A percentile compares a stretch with the other conserved stretches of the same genome.
phyloP scores from a whole-genome alignment of 2,888 invertebrate species.

The Epistrophella euchroma region DNA sequence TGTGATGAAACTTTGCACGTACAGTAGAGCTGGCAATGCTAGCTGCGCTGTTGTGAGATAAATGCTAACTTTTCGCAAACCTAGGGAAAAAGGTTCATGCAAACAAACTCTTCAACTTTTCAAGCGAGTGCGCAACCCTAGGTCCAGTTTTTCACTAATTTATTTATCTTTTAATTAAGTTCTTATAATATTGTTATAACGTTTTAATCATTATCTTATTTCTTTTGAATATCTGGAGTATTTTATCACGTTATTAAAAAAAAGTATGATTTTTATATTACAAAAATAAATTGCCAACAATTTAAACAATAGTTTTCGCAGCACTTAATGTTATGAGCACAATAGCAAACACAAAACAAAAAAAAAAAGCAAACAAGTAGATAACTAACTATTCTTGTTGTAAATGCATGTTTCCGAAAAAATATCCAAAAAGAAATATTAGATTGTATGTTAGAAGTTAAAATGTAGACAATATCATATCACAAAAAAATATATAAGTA shows the following conservation, averaged over 20 bases:
- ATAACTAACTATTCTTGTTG: slow-evolving; percentile 42
- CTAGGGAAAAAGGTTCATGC: too few species aligned
- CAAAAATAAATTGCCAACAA: slow-evolving; percentile 37
- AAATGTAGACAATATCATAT: slow-evolving; percentile 70
- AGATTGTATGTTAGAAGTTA: slow-evolving; percentile 50
- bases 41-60: too few species aligned
- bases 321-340: slow-evolving; percentile 41
- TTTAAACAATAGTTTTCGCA: slow-evolving; percentile 32
- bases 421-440: slow-evolving; percentile 24
- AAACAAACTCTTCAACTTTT: too few species aligned
- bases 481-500: slow-evolving; percentile 31
- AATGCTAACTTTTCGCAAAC: too few species aligned
- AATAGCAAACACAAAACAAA: background rate
- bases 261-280: background rate
- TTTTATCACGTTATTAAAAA: slow-evolving; percentile 48
- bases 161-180: too few species aligned
- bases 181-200: too few species aligned
- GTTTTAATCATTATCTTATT: too few species aligned
- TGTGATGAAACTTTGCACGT: too few species aligned
- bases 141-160: too few species aligned
- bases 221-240: too few species aligned
- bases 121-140: too few species aligned
- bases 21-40: too few species aligned
- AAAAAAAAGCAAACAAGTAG: slow-evolving; percentile 7
- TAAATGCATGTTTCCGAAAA: slow-evolving; percentile 48